These are phyloP conservation scores for Drosophila affinis DNA, from an alignment of 2,888 invertebrate genomes.

Conservation along the genomic window DNA sequence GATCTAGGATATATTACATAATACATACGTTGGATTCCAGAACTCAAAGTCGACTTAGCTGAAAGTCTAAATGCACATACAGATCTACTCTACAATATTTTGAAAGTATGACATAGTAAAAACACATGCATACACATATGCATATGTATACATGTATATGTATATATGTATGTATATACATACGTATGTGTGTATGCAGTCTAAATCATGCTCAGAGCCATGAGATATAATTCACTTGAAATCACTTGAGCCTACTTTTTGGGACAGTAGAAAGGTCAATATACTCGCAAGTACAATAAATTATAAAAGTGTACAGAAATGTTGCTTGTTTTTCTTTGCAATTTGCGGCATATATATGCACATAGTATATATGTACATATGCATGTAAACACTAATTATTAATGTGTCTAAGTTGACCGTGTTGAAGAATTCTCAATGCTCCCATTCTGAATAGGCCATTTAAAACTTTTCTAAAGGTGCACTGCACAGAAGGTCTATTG, in stretches of 20 bases:
- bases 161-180: not conserved
- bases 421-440: not conserved
- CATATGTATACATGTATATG: not conserved
- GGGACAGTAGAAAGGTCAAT: not conserved
- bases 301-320: not conserved
- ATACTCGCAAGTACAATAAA: not conserved
- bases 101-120: not conserved
- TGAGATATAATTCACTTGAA: not conserved
- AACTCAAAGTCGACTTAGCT: not conserved
- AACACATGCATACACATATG: not conserved
- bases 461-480: not conserved
- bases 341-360: no score
- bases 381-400: no score
- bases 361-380: no score
- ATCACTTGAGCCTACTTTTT: not conserved
- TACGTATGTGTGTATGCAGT: not conserved
- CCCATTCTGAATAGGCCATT: not conserved
- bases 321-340: no score
- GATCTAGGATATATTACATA: not conserved
- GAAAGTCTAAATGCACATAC: conserved; percentile 1
- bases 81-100: not conserved
- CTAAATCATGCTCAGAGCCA: not conserved
- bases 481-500: not conserved
- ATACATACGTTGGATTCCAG: conserved; percentile 28
- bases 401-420: not conserved